phyloP scores from a whole-genome alignment of 2,888 invertebrate genomes.

The Cephus pygmeus region DNA sequence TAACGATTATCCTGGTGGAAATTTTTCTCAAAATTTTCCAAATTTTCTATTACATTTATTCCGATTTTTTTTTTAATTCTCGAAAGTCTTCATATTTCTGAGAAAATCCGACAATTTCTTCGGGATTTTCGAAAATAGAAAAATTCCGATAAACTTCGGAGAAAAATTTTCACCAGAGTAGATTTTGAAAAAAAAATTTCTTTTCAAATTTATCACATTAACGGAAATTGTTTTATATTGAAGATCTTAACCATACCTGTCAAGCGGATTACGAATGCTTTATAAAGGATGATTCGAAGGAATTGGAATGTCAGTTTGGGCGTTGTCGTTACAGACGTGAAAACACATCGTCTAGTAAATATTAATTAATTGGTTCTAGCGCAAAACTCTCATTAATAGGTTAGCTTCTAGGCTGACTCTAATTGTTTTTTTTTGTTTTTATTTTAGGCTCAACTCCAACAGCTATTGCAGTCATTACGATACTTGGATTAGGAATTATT shows the following conservation, averaged over 20 bases:
- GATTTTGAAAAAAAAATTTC: neutral
- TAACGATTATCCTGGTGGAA: slow-evolving; percentile 19
- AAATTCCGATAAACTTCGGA: too few species aligned
- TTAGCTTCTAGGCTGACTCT: neutral
- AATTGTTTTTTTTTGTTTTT: neutral
- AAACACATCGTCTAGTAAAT: slow-evolving; percentile 35
- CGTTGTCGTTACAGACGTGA: slow-evolving; percentile 38
- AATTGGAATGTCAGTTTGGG: slow-evolving; percentile 35
- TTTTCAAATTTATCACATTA: neutral
- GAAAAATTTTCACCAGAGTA: too few species aligned
- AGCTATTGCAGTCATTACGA: neutral
- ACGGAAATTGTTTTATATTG: slow-evolving; percentile 3
- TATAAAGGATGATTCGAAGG: neutral
- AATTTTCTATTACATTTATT: too few species aligned
- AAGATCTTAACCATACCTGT: slow-evolving; percentile 40
- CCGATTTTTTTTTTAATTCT: too few species aligned
- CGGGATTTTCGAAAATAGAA: too few species aligned
- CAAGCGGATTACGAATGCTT: slow-evolving; percentile 38
- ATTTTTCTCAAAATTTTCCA: too few species aligned
- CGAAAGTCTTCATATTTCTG: too few species aligned
- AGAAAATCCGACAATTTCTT: too few species aligned
- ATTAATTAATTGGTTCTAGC: slow-evolving; percentile 26
- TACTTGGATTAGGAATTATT: neutral
- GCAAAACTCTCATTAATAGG: neutral
- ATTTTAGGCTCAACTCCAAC: neutral